Evolutionary conservation across 2,113 vertebrate genomes (phyloP), one percentile per base, ranked within the genome.

Genomic region (Typhlomys cinereus): DNA sequence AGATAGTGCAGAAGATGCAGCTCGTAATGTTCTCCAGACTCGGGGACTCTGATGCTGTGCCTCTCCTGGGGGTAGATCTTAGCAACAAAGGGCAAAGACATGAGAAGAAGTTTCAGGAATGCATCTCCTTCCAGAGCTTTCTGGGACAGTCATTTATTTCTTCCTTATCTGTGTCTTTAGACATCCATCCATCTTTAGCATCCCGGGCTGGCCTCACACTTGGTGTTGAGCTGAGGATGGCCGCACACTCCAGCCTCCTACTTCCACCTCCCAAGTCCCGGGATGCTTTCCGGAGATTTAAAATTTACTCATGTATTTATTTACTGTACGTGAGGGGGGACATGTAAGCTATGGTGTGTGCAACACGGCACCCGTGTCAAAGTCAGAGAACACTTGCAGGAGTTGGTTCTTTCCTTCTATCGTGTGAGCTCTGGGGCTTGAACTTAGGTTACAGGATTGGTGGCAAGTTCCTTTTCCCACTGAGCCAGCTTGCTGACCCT

Each of bases 41-140:
- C 98, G 0, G 98, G 98, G 1, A 98, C 98, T 92, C 98, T 97
- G 95, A 98, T 98, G 95, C 98, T 98, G 97, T 98, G 98, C 94
- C 98, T 97, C 97, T 98, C 98, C 97, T 98, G 98, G 97, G 98
- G 98, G 74, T 98, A 98, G 95, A 98, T 98, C 98, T 98, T 95
- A 93, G 81, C 94, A 95, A 93, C 3, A 46, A 48, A 66, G 39
- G 48, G 59, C 25, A 96, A 91, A 59, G 78, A 46, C 88, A 50
- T 46, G 88, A 83, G 78, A 48, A n/a, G 50, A 92, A 36, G 15
- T 73, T 52, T 31, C 13, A 69, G 44, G 0, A 62, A 25, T 15
- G 70, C 4, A 85, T 62, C 15, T 90, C 57, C 44, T 95, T 83
- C 41, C 50, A 92, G 90, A 91, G 14, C 0, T 89, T 94, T 75